Evolutionary conservation across 2,888 invertebrate genomes (phyloP).

Genomic region (Dasysyrphus tricinctus): DNA sequence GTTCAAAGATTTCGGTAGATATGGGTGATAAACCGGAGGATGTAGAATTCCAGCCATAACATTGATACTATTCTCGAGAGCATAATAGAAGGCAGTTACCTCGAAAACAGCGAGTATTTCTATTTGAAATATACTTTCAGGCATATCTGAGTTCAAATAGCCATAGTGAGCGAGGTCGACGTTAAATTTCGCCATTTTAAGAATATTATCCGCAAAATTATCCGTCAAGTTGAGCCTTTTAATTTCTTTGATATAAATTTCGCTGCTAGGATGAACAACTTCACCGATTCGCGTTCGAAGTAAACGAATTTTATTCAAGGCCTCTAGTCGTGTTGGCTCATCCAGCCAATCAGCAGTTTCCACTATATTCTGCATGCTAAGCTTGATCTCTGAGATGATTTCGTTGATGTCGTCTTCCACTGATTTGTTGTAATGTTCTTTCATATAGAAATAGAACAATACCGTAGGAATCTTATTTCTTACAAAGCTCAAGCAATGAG

Average conservation of each 20-base stretch:
- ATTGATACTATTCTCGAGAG: conserved; percentile 80
- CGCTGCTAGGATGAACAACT: conserved; percentile 76
- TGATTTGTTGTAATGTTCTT: conserved; percentile 78
- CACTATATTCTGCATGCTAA: conserved; percentile 76
- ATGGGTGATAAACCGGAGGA: conserved; percentile 79
- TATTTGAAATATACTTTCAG: conserved; percentile 77
- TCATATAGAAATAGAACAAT: conserved; percentile 57
- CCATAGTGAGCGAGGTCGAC: conserved; percentile 77
- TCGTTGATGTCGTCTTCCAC: conserved; percentile 76
- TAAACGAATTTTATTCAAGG: conserved; percentile 78
- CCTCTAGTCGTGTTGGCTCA: conserved; percentile 78
- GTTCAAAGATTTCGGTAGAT: conserved; percentile 62
- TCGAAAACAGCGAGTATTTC: conserved; percentile 79
- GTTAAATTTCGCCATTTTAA: conserved; percentile 77
- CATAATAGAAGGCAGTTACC: conserved; percentile 81
- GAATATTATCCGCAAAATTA: conserved; percentile 76
- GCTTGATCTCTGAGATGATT: conserved; percentile 79
- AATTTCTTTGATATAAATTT: conserved; percentile 77
- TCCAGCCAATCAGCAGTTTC: conserved; percentile 80
- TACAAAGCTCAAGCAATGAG: conserved; percentile 13
- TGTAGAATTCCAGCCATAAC: conserved; percentile 80
- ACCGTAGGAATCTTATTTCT: background rate
- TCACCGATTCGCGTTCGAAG: conserved; percentile 78
- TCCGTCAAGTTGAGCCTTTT: conserved; percentile 76
- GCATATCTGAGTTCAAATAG: conserved; percentile 75